Evolutionary conservation across 1,140 invertebrate genomes (phyloP), one percentile per base, ranked within the genome.

Genomic region (Sesamia nonagrioides): DNA sequence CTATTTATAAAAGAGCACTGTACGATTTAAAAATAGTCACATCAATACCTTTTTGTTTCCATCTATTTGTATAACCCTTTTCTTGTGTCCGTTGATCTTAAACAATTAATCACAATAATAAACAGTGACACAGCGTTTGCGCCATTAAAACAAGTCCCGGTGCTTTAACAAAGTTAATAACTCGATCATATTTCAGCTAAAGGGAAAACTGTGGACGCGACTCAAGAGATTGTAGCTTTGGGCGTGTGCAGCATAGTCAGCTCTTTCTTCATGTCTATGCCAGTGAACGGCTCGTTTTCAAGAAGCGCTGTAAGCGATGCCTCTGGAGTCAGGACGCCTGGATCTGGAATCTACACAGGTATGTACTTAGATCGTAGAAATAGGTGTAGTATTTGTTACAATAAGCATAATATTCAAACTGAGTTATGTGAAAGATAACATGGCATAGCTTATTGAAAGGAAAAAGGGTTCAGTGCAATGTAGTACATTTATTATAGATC

Each of bases 221-320:
- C 97, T 80, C 98, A 98, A 94, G 98, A 98, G 92, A 97, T 98
- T 95, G 95, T 98, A 63, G 97, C 98, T 0, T 88, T 98, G 21
- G 98, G 98, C 17, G 86, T 97, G 0, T 97, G 97, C 87, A 99
- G 99, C 94, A 92, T 99, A 50, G 92, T 97, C 11, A 97, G 98
- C 79, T 97, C 98, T 61, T 99, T 99, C 91, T 96, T 98, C 17
- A 96, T 96, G 5, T 98, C 98, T 0, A 98, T 98, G 95, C 98
- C 98, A 6, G 96, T 97, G 0, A 98, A 99, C 40, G 98, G 98
- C 9, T 98, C 98, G 33, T 98, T 98, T 92, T 97, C 97, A 0
- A 96, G 98, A 86, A 99, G 98, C 77, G 98, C 98, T 33, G 97
- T 99, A 3, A 99, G 99, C 94, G 97, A 98, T 86, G 97, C 98